These are phyloP conservation scores for Aleadryas rufinucha DNA, from an alignment of 2,113 vertebrate species.

Conservation along the genomic window DNA sequence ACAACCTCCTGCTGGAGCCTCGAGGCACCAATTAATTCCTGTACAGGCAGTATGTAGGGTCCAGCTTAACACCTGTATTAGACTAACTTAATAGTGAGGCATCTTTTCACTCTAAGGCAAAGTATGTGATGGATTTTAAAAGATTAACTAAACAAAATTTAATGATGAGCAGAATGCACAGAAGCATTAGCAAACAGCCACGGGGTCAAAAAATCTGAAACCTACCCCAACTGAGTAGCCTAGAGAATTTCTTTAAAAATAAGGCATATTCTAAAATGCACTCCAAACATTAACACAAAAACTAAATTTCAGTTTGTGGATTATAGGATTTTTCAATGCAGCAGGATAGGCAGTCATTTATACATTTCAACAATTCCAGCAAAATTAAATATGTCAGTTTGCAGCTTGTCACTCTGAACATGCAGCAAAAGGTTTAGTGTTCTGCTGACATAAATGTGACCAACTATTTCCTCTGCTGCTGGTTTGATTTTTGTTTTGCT, in stretches of 20 bases:
- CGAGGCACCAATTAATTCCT: neutral
- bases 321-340: neutral
- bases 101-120: neutral
- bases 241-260: neutral
- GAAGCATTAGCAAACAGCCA: neutral
- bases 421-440: neutral
- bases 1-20: neutral
- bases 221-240: neutral
- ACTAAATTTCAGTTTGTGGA: neutral
- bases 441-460: neutral
- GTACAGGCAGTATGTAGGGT: neutral
- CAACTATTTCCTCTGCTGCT: neutral
- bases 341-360: neutral
- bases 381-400: neutral
- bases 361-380: neutral
- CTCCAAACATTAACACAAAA: neutral
- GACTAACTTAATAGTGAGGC: neutral
- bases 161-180: neutral
- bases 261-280: neutral
- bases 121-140: neutral
- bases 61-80: neutral
- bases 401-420: neutral
- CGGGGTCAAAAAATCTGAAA: neutral
- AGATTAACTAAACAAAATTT: neutral
- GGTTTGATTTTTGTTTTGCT: neutral